Percentiles rank a stretch among this genome's conserved stretches.
These are phyloP conservation scores for Nothoprocta perdicaria DNA, from an alignment of 2,113 vertebrate species.

Conservation along the genomic window DNA sequence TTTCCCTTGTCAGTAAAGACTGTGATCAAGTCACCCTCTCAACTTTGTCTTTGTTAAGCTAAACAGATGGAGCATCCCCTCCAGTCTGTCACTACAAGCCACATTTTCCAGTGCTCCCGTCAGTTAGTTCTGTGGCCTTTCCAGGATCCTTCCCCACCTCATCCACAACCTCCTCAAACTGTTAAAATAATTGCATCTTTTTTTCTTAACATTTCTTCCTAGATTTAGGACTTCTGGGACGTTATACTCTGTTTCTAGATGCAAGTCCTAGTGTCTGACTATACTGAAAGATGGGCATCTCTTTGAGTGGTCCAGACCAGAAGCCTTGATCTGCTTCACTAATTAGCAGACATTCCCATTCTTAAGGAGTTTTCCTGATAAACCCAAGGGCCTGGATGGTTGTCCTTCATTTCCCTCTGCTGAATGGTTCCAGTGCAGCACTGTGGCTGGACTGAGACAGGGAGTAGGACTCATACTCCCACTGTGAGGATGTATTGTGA, in stretches of 20 bases:
- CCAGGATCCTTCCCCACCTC: neutral
- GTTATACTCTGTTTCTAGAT: neutral
- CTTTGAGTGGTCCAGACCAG: neutral
- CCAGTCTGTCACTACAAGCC: conserved; percentile 45
- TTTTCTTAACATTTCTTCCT: neutral
- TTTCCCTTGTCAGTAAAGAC: conserved; percentile 39
- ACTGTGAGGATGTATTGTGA: neutral
- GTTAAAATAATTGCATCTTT: neutral
- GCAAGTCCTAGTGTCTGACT: neutral
- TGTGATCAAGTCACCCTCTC: conserved; percentile 60
- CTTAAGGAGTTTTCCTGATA: neutral
- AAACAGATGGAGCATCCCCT: conserved; percentile 67
- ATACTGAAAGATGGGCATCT: neutral
- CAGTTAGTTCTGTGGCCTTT: conserved; percentile 36
- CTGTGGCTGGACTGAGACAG: neutral
- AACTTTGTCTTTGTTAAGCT: conserved; percentile 55
- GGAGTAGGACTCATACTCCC: neutral
- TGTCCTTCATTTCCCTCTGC: neutral
- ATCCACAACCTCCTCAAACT: conserved; percentile 33
- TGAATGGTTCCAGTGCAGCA: neutral
- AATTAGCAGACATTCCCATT: neutral
- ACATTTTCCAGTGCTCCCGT: conserved; percentile 14
- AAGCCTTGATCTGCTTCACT: neutral
- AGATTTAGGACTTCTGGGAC: neutral
- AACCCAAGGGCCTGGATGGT: neutral